Percentiles rank a stretch among this genome's conserved stretches.
Conservation (phyloP, 1,140 invertebrate genomes). For the Mactra quadrangularis region DNA sequence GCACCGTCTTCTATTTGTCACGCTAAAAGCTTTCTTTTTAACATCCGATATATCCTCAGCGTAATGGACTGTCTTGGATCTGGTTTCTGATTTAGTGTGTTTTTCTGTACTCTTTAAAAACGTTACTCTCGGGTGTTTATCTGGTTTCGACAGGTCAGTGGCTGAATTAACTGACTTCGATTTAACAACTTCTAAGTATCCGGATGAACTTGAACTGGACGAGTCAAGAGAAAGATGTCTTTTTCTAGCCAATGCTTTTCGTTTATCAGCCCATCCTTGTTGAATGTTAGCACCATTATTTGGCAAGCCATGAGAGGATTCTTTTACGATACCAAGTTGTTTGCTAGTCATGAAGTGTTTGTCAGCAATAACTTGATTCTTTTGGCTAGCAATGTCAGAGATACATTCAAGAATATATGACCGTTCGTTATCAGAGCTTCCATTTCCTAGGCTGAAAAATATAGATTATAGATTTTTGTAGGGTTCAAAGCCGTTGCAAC, state of each 20-base stretch:
- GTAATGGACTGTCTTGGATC: neutral
- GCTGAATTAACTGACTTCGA: neutral
- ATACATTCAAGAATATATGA: neutral
- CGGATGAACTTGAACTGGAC: slow-evolving; percentile 18
- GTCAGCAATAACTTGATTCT: neutral
- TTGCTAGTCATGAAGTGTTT: neutral
- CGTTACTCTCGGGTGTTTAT: neutral
- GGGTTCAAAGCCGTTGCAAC: too few relatives aligned
- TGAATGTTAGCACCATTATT: too few relatives aligned
- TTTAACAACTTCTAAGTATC: neutral
- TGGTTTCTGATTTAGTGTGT: neutral
- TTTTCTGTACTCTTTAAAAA: neutral
- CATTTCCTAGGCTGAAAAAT: too few relatives aligned
- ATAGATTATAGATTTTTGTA: too few relatives aligned
- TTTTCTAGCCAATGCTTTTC: neutral
- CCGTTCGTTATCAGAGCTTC: neutral
- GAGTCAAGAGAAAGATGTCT: neutral
- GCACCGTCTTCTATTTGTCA: neutral
- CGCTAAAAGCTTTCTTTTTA: neutral
- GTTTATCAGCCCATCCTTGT: neutral
- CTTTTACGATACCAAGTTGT: neutral
- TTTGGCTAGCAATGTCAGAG: neutral
- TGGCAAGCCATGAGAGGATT: neutral
- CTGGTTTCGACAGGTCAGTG: neutral
- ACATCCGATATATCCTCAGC: too few relatives aligned